Conservation (phyloP, 1,140 invertebrate genomes). For the Acromyrmex heyeri region DNA sequence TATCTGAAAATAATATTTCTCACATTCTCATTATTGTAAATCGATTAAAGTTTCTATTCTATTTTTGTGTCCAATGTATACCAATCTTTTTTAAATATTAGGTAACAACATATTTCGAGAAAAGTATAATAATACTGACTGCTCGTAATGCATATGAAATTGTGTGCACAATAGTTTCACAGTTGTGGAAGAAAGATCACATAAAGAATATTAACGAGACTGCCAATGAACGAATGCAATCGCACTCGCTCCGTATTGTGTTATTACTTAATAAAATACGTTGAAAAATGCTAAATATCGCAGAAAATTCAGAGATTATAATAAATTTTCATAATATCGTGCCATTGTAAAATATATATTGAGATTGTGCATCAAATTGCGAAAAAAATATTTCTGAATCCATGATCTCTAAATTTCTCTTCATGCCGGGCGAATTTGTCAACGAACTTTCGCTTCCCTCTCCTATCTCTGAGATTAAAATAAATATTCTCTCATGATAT, state of each 20-base stretch:
- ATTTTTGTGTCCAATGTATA: background rate
- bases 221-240: slow-evolving; percentile 16
- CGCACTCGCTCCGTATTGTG: background rate
- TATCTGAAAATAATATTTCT: background rate
- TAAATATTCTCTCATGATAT: slow-evolving; percentile 57
- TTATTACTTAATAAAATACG: slow-evolving; percentile 21
- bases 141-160: slow-evolving; percentile 2
- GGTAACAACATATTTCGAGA: no score
- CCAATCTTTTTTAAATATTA: background rate
- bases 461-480: slow-evolving; percentile 13
- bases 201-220: slow-evolving; percentile 18
- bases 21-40: background rate
- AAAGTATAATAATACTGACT: background rate
- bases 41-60: background rate
- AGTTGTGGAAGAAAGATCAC: background rate
- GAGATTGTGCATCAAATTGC: background rate
- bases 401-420: slow-evolving; percentile 37
- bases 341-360: background rate
- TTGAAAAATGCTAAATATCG: slow-evolving; percentile 34
- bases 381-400: slow-evolving; percentile 7
- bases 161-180: background rate
- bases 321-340: slow-evolving; percentile 29
- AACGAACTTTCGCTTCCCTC: background rate
- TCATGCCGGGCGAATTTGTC: background rate
- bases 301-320: slow-evolving; percentile 40